Evolutionary conservation across 2,113 vertebrate genomes (phyloP), one percentile per base, ranked within the genome.

Genomic region (Dromiciops gliroides): DNA sequence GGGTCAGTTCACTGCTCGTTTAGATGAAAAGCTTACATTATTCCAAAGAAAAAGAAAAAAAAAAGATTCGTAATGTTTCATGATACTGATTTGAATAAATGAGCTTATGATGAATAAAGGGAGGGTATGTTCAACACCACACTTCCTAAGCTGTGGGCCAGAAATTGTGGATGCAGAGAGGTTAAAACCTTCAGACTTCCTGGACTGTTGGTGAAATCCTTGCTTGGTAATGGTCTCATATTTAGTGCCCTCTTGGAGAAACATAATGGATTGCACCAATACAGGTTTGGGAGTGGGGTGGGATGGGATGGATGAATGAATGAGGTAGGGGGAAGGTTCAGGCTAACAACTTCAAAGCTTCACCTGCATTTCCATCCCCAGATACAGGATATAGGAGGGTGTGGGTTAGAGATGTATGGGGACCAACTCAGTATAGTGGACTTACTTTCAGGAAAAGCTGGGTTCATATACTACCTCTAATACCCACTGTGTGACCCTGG

Each of bases 341-440:
- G 48, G 48, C 47, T 48, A 12, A 90, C 3, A 9, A 90, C 48
- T 28, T 2, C 11, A 53, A 37, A 37, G 56, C 31, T 28, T 92
- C 92, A 52, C 96, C 97, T 96, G 96, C 96, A 97, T 95, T 2
- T 93, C 96, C 97, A 50, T 0, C 31, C 93, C 48, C 94, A 97
- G 97, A 97, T 92, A 95, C 96, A 97, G 97, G 96, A 89, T 94
- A 96, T 95, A 93, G 96, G 95, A 97, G 97, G 96, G 95, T 97
- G 95, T 95, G 95, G 89, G 50, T 67, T 2, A 96, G 95, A 92
- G 92, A 97, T 31, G 88, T 52, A 96, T 92, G 98, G 91, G 95
- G 97, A 95, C 51, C 91, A n/a, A 83, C 19, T 83, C 16, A 3
- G n/a, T 83, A n/a, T 44, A 22, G 19, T 75, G n/a, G 67, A 83